Base-by-base conservation (phyloP, 2,113 vertebrate species). In the Callionymus lyra region DNA sequence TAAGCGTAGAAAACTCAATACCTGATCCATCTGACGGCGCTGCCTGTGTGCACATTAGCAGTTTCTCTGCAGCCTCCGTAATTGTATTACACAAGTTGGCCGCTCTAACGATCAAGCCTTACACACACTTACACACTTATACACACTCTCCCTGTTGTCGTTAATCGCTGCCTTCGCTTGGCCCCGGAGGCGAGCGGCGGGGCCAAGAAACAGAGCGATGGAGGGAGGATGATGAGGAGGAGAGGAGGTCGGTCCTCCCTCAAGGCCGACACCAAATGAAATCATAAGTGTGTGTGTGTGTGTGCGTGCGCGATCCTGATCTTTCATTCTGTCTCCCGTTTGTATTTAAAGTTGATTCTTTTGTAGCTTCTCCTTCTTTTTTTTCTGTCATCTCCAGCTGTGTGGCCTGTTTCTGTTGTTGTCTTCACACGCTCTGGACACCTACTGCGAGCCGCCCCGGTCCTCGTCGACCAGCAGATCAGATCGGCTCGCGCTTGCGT, bases 1-100 rank as follows among this genome's bases (percentile, higher is more conserved):
- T 86, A 85, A 85, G 81, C 80, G 56, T 69, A 63, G 77, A 82
- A 74, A 77, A 84, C 79, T 86, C 84, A 85, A 86, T 86, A 86
- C 77, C 81, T 84, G 81, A 84, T 84, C 83, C 79, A 78, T 86
- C 76, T 77, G 81, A 68, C 77, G 38, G 72, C 71, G 78, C 73
- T 75, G 70, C 72, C 79, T 59, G 79, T 69, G 69, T 77, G 81
- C 77, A 81, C 83, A 86, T 86, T 86, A 86, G 83, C 80, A 82
- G 77, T 77, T 85, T 81, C 74, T 82, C 76, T 80, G 79, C 79
- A 81, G 78, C 80, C 71, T 49, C 70, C 60, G 68, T 86, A 84
- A 86, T 86, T 85, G 83, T 56, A 83, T 86, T 86, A 86, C 84
- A 83, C 72, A 74, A 82, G 78, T 83, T 80, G 68, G 73, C 74